These are phyloP conservation scores for Kryptolebias marmoratus DNA, from an alignment of 2,113 vertebrate species.

Conservation along the genomic window DNA sequence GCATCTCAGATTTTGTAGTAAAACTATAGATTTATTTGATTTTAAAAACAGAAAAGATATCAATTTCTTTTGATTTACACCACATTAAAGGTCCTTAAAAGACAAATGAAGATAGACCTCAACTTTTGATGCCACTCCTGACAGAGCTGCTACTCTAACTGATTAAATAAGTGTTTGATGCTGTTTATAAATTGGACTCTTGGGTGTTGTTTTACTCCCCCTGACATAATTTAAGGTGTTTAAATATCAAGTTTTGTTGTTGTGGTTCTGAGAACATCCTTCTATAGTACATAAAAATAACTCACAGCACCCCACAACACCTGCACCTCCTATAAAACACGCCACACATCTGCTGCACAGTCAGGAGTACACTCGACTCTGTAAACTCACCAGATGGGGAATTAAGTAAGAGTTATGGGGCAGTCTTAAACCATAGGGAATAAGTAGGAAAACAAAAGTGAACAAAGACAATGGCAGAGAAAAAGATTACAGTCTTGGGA, in stretches of 20 bases:
- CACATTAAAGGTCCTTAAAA: too few relatives aligned
- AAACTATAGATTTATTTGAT: too few relatives aligned
- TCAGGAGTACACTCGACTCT: slow-evolving; percentile 77
- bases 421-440: slow-evolving; percentile 69
- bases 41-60: too few relatives aligned
- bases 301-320: slow-evolving; percentile 56
- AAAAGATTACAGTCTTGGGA: background rate
- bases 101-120: too few relatives aligned
- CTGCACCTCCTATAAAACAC: slow-evolving; percentile 76
- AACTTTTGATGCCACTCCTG: background rate
- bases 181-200: background rate
- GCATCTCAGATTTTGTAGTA: too few relatives aligned
- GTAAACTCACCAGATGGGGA: slow-evolving; percentile 81
- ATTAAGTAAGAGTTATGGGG: slow-evolving; percentile 75
- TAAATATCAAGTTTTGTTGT: slow-evolving; percentile 58
- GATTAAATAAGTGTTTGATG: background rate
- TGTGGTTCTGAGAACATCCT: slow-evolving; percentile 56
- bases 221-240: background rate
- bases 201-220: background rate
- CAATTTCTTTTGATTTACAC: too few relatives aligned
- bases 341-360: slow-evolving; percentile 81
- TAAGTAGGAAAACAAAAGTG: slow-evolving; percentile 55
- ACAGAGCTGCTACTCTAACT: background rate
- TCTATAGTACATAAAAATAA: slow-evolving; percentile 76
- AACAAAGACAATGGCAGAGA: slow-evolving; percentile 41